Evolutionary conservation across 1,140 invertebrate species (phyloP), one percentile per base, ranked within the genome.

Genomic region (Scaptomyza graminum): DNA sequence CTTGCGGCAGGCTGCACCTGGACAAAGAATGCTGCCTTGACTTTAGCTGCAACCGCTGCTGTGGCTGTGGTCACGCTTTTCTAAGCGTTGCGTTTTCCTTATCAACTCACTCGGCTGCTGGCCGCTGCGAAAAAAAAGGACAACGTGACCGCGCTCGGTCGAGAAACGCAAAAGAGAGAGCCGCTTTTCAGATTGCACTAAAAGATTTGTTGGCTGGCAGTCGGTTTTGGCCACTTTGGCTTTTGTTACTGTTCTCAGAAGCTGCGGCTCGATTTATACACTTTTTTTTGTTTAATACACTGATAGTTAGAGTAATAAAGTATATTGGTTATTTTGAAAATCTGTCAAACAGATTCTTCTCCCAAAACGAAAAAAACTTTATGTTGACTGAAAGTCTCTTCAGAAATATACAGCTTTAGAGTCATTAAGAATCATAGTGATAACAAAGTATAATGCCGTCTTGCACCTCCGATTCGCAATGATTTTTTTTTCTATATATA

Each of bases 31-130:
- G 16, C 64, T 68, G 56, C 50, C 56, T 56, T 54, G 67, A 70
- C 44, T 56, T 51, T 57, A 64, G 37, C 39, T 55, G 1, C 55
- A 25, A 57, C 25, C 34, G 31, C 31, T 11, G 16, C 54, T 31
- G 44, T 34, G 9, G 46, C 74, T 81, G 79, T 74, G 75, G 82
- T 82, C 83, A 88, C 82, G 82, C 82, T 88, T 88, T 87, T 87
- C 83, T 87, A 88, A 85, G 82, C 83, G 78, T 73, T 85, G 78
- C 83, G 82, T 76, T 85, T 87, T 82, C 46, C 82, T 85, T 88
- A 85, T 88, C 82, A 78, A 64, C 59, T 22, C 18, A 22, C 18
- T 22, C 18, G 18, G 18, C 18, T 22, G 18, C 18, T 22, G 43
- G 31, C 31, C 5, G 12, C 11, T 28, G 37, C 28, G 70, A 31